Conservation (phyloP, 2,888 invertebrate genomes). For the Allacma fusca region DNA sequence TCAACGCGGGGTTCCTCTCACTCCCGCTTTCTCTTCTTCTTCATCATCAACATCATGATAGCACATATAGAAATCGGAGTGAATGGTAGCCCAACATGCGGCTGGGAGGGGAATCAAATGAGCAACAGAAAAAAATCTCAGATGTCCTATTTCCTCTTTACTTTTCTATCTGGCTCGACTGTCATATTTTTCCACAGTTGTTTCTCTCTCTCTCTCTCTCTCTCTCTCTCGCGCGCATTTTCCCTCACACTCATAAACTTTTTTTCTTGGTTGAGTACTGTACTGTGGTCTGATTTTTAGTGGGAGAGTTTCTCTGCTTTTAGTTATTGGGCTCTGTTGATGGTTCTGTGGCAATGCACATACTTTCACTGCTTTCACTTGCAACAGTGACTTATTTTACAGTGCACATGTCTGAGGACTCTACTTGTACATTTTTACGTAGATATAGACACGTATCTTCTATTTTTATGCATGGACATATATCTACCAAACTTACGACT, state of each 20-base stretch:
- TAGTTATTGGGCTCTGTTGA: no score
- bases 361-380: no score
- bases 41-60: slow-evolving; percentile 5
- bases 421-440: no score
- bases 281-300: no score
- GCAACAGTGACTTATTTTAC: no score
- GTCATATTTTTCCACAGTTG: neutral
- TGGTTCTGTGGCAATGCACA: no score
- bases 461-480: no score
- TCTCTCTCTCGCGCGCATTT: neutral
- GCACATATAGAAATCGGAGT: neutral
- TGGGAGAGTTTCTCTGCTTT: no score
- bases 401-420: no score
- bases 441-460: no score
- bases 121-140: slow-evolving; percentile 22
- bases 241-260: neutral
- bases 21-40: neutral
- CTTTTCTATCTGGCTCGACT: neutral
- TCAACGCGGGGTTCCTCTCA: slow-evolving; percentile 14
- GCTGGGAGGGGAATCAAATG: slow-evolving; percentile 12
- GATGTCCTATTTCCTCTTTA: slow-evolving; percentile 13
- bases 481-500: no score
- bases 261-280: neutral
- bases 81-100: slow-evolving; percentile 13
- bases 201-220: slow-evolving; percentile 3